phyloP scores from a whole-genome alignment of 35 echinoderm and acorn worm genomes.

The Ophiothrix spiculata region DNA sequence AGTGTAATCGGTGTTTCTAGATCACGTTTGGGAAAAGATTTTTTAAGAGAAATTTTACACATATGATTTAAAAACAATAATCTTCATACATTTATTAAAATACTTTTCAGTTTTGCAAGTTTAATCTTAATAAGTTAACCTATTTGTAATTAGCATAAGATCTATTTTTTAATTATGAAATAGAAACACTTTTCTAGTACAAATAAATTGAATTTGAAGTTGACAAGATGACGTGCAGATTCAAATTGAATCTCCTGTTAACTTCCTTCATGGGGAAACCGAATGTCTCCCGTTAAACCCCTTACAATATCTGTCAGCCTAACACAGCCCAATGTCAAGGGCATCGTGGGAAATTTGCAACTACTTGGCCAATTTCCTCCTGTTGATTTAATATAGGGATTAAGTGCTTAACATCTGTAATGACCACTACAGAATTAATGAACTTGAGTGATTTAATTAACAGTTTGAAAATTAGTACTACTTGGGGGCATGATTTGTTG shows the following conservation, averaged over 20 bases:
- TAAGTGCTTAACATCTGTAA: not conserved
- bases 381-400: not conserved
- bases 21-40: not conserved
- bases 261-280: not conserved
- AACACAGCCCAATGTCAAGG: not conserved
- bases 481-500: not conserved
- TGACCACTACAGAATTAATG: not conserved
- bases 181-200: not conserved
- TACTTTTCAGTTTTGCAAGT: not conserved
- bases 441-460: slow-evolving; percentile 1
- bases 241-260: slow-evolving; percentile 5
- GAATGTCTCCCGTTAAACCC: slow-evolving; percentile 1
- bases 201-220: not conserved
- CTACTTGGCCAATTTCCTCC: not conserved
- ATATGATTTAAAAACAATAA: not conserved
- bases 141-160: not conserved
- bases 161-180: not conserved
- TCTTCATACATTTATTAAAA: not conserved
- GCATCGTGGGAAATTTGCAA: not conserved
- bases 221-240: not conserved
- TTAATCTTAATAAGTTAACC: not conserved
- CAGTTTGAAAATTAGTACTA: not conserved
- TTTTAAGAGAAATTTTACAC: not conserved
- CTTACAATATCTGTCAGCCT: not conserved
- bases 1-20: not conserved